Conservation (phyloP, 2,113 vertebrate genomes). For the Proterorhinus semilunaris region DNA sequence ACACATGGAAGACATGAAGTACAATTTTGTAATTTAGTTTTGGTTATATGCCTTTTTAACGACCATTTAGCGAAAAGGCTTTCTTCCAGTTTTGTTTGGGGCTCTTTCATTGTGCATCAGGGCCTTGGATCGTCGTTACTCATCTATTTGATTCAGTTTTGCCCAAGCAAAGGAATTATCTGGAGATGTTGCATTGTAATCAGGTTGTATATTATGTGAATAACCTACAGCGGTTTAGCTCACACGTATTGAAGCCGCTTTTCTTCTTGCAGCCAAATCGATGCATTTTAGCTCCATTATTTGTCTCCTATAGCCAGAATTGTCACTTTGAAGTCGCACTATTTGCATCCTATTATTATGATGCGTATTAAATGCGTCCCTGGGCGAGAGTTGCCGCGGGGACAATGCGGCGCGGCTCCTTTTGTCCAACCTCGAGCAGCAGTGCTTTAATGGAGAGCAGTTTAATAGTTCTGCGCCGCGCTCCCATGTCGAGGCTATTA, state of each 20-base stretch:
- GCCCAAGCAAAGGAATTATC: no score
- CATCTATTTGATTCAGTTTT: no score
- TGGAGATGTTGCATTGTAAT: no score
- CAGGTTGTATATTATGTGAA: no score
- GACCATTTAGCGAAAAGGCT: no score
- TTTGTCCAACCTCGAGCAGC: constrained; percentile 56
- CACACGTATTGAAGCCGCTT: constrained; percentile 11
- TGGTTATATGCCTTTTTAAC: no score
- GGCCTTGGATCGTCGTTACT: no score
- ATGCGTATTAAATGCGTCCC: constrained; percentile 54
- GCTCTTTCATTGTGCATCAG: no score
- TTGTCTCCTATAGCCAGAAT: constrained; percentile 23
- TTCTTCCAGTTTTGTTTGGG: no score
- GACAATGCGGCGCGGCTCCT: constrained; percentile 31
- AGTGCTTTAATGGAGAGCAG: constrained; percentile 61
- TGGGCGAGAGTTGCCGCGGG: constrained; percentile 52
- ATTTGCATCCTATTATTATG: constrained; percentile 48
- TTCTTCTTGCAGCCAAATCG: constrained; percentile 26
- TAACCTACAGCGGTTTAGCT: constrained; percentile 28
- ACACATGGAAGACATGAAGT: no score
- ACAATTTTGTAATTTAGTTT: no score
- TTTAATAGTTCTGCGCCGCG: constrained; percentile 65
- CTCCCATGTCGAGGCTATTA: constrained; percentile 61
- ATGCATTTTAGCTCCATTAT: constrained; percentile 16
- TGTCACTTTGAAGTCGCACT: constrained; percentile 31